Conservation (phyloP, 2,113 vertebrate species). For the Blennius ocellaris region DNA sequence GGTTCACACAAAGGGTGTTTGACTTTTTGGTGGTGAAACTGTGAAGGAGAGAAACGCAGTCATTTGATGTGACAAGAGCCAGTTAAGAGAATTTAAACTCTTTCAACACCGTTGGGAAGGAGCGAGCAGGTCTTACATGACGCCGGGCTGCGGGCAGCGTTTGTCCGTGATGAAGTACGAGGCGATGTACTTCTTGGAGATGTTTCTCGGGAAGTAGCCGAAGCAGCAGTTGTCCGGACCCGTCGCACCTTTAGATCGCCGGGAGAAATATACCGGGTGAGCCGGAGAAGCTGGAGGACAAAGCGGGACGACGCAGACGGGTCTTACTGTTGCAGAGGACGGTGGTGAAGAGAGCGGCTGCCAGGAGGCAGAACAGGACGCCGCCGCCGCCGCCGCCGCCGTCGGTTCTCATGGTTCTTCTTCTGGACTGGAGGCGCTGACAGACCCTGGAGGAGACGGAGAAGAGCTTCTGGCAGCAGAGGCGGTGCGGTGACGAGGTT, state of each 20-base stretch:
- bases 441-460: no score
- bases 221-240: slow-evolving; percentile 70
- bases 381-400: slow-evolving; percentile 32
- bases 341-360: slow-evolving; percentile 24
- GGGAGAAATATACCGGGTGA: background rate
- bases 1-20: slow-evolving; percentile 46
- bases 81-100: no score
- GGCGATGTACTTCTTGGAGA: fast-evolving
- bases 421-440: no score
- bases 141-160: slow-evolving; percentile 35
- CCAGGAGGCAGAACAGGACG: slow-evolving; percentile 68
- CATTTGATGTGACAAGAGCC: background rate
- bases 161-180: slow-evolving; percentile 4
- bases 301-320: background rate
- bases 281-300: background rate
- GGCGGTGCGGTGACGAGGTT: background rate
- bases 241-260: background rate
- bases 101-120: no score
- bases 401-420: no score
- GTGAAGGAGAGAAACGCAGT: background rate
- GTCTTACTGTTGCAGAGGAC: slow-evolving; percentile 56
- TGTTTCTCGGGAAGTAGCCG: background rate
- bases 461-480: background rate
- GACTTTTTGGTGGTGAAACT: slow-evolving; percentile 42
- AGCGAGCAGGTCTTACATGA: slow-evolving; percentile 60